These are phyloP conservation scores for Sycobia sp. DNA, from an alignment of 1,140 invertebrate species.

Conservation along the genomic window DNA sequence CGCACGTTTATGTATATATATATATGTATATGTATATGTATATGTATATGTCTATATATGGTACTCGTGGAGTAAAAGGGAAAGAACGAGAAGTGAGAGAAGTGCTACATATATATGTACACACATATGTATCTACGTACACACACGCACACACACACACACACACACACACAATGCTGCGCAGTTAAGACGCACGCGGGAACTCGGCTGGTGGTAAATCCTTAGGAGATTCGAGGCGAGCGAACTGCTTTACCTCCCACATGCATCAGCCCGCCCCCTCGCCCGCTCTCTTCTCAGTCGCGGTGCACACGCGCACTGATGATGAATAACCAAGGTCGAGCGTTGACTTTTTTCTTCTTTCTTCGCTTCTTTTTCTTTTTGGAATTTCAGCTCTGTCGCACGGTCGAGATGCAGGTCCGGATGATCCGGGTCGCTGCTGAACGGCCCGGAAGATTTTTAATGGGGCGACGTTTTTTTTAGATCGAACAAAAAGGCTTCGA, in stretches of 20 bases:
- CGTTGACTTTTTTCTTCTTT: constrained; percentile 30
- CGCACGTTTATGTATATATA: constrained; percentile 3
- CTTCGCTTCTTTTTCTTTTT: no score
- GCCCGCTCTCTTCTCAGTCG: neutral
- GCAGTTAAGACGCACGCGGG: no score
- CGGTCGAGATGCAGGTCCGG: no score
- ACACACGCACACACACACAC: neutral
- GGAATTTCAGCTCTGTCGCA: no score
- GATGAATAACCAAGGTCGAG: constrained; percentile 45
- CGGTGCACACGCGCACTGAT: constrained; percentile 12
- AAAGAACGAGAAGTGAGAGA: neutral
- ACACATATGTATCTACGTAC: no score
- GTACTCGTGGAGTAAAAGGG: neutral
- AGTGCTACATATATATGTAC: no score
- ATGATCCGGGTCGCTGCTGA: no score
- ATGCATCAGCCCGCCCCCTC: constrained; percentile 6
- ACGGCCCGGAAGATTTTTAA: no score
- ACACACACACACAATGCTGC: neutral
- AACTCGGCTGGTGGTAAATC: constrained; percentile 29
- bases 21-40: no score
- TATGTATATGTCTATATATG: no score
- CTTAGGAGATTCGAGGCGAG: constrained; percentile 1
- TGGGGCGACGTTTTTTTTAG: no score
- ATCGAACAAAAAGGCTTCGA: no score
- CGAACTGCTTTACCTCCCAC: constrained; percentile 38